A percentile compares a stretch with the other conserved stretches of the same genome.
Evolutionary conservation across 2,113 vertebrate genomes (phyloP).

Genomic region (Mormyrus lacerda): DNA sequence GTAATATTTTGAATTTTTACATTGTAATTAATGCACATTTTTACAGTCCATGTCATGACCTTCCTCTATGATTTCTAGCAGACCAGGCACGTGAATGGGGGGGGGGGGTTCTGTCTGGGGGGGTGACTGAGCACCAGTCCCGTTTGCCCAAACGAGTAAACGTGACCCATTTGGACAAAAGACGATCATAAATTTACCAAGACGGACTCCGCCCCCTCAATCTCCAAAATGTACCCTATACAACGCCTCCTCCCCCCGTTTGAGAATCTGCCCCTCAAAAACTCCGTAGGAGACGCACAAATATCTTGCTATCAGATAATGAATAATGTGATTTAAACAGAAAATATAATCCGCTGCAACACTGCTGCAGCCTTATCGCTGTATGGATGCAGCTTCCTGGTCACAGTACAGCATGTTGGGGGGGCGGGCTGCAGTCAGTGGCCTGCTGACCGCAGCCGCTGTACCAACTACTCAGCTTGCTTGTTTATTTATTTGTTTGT

Average conservation of each 20-base stretch:
- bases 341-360: not conserved
- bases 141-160: not conserved
- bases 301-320: not conserved
- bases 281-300: not conserved
- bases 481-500: not conserved
- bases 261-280: not conserved
- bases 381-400: not conserved
- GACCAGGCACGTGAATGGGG: not conserved
- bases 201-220: too few species aligned
- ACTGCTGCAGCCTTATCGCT: not conserved
- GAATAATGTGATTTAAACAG: not conserved
- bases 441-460: not conserved
- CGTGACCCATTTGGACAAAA: not conserved
- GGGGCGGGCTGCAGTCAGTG: not conserved
- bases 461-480: not conserved
- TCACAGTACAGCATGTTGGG: not conserved
- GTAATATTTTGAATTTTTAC: not conserved
- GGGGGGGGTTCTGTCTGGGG: too few species aligned
- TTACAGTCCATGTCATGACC: not conserved
- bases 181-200: not conserved
- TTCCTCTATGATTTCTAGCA: not conserved
- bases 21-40: too few species aligned
- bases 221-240: not conserved
- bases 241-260: too few species aligned
- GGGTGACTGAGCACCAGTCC: not conserved